Conservation (phyloP, 2,888 invertebrate genomes). For the Diarsia mendica region DNA sequence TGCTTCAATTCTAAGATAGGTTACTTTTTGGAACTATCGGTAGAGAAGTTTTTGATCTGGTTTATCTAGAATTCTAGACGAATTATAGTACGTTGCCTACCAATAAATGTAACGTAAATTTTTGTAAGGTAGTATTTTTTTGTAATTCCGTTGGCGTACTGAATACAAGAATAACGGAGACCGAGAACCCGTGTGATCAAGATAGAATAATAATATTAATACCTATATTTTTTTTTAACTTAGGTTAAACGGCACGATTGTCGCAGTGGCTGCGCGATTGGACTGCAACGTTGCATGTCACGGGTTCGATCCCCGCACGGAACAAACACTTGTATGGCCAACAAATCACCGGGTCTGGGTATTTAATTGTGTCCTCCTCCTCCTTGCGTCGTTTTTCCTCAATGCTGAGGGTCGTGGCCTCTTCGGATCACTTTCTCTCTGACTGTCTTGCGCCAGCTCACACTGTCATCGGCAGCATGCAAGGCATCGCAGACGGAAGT, state of each 20-base stretch:
- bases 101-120: not conserved
- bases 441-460: no score
- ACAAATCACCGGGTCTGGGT: no score
- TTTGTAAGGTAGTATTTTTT: not conserved
- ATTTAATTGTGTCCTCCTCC: no score
- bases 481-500: no score
- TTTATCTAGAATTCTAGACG: conserved; percentile 1
- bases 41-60: conserved; percentile 6
- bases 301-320: no score
- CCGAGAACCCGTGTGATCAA: not conserved
- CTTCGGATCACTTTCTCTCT: no score
- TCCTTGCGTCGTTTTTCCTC: no score
- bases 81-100: not conserved
- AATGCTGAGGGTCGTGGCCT: no score
- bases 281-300: no score
- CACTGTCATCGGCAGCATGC: no score
- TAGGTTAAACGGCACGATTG: not conserved
- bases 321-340: no score
- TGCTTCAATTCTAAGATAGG: not conserved
- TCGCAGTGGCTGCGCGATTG: no score
- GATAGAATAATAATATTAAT: not conserved
- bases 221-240: not conserved
- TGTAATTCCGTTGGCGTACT: not conserved
- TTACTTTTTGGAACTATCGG: not conserved
- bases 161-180: not conserved